Evolutionary conservation across 1,140 invertebrate genomes (phyloP).

Genomic region (Nixonia krombeini): DNA sequence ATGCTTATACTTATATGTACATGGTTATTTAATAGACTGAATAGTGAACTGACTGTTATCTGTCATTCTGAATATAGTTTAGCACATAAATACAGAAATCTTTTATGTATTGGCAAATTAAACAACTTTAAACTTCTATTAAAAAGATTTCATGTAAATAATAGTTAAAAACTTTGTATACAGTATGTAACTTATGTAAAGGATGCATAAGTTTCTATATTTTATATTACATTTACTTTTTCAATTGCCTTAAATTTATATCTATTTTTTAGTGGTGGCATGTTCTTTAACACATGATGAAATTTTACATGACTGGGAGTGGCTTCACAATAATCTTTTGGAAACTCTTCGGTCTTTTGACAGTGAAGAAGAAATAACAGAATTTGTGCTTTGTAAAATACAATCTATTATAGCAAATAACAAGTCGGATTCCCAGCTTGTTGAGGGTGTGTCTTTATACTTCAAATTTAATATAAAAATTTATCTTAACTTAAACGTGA

Average conservation of each 20-base stretch:
- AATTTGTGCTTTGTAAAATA: constrained; percentile 97
- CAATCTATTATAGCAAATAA: constrained; percentile 87
- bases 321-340: constrained; percentile 90
- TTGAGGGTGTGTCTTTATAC: constrained; percentile 70
- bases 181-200: too few relatives aligned
- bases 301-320: constrained; percentile 94
- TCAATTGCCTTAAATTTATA: constrained; percentile 1
- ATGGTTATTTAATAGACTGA: too few relatives aligned
- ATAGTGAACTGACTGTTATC: too few relatives aligned
- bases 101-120: too few relatives aligned
- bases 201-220: background rate
- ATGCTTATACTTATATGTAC: too few relatives aligned
- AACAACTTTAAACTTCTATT: too few relatives aligned
- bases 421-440: constrained; percentile 64
- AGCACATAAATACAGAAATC: too few relatives aligned
- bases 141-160: too few relatives aligned
- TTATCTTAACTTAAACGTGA: background rate
- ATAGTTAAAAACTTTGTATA: too few relatives aligned
- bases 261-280: constrained; percentile 81
- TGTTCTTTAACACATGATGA: constrained; percentile 88
- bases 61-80: too few relatives aligned
- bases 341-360: constrained; percentile 92
- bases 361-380: constrained; percentile 92
- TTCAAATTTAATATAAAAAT: constrained; percentile 23
- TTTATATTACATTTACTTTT: background rate